phyloP scores from a whole-genome alignment of 2,888 invertebrate genomes.

The Cephonodes hylas region DNA sequence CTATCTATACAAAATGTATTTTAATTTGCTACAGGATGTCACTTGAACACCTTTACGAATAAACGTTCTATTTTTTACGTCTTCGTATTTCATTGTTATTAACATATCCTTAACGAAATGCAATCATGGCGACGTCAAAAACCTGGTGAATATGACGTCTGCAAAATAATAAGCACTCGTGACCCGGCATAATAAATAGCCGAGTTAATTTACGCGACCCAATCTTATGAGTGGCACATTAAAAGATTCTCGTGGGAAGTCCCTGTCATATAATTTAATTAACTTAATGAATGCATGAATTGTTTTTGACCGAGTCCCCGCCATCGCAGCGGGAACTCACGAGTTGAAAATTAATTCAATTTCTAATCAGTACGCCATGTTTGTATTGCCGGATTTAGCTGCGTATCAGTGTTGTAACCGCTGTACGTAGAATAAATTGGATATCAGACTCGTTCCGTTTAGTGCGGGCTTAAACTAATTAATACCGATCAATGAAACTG shows the following conservation, averaged over 20 bases:
- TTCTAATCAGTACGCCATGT: constrained; percentile 11
- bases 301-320: constrained; percentile 33
- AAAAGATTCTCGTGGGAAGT: constrained; percentile 61
- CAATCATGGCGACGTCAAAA: background rate
- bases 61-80: no score
- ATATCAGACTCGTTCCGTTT: constrained; percentile 24
- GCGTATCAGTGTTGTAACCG: constrained; percentile 13
- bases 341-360: constrained; percentile 19
- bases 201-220: constrained; percentile 63
- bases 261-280: constrained; percentile 60
- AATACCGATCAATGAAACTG: background rate
- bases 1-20: no score
- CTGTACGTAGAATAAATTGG: constrained; percentile 3
- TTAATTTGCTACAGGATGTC: no score
- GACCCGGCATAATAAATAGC: constrained; percentile 64
- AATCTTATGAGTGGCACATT: constrained; percentile 65
- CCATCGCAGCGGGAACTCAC: constrained; percentile 20
- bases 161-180: constrained; percentile 38
- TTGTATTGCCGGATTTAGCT: constrained; percentile 20
- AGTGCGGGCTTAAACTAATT: constrained; percentile 11
- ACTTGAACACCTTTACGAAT: no score
- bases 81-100: no score
- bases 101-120: background rate
- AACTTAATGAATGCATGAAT: constrained; percentile 52
- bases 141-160: background rate